Evolutionary conservation across 2,888 invertebrate genomes (phyloP).

Genomic region (Hydrotaea cyrtoneurina): DNA sequence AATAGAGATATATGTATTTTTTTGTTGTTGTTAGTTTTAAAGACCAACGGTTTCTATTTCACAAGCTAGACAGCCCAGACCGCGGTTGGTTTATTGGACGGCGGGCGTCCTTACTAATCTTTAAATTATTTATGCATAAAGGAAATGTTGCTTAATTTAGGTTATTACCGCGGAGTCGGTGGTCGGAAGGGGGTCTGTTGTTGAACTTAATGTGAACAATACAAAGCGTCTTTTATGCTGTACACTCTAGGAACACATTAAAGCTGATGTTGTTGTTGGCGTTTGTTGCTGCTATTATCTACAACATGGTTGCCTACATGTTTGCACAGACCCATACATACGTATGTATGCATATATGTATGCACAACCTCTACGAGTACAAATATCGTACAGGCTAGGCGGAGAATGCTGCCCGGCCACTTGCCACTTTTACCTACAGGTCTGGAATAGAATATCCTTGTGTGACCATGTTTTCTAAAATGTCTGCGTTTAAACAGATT

Average conservation of each 20-base stretch:
- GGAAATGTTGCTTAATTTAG: constrained; percentile 70
- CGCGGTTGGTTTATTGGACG: background rate
- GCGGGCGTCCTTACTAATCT: constrained; percentile 46
- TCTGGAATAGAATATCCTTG: constrained; percentile 50
- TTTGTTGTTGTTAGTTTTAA: constrained; percentile 21
- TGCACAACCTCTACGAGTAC: background rate
- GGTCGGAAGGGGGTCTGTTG: background rate
- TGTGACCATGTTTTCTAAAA: constrained; percentile 66
- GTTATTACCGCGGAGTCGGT: constrained; percentile 51
- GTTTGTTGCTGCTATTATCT: background rate
- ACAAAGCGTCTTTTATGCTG: constrained; percentile 46
- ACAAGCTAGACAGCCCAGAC: constrained; percentile 44
- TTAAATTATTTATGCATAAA: constrained; percentile 68
- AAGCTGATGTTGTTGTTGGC: background rate
- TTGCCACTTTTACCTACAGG: background rate
- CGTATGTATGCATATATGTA: background rate
- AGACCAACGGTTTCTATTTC: constrained; percentile 48
- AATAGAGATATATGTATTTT: background rate
- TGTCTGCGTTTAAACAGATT: constrained; percentile 67
- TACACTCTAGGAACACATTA: constrained; percentile 1
- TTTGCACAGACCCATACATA: background rate
- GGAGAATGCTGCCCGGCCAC: background rate
- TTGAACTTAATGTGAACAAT: constrained; percentile 33
- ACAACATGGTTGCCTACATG: background rate
- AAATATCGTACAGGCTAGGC: background rate